phyloP scores from a whole-genome alignment of 2,113 vertebrate genomes.

The Rhinogobius similis region DNA sequence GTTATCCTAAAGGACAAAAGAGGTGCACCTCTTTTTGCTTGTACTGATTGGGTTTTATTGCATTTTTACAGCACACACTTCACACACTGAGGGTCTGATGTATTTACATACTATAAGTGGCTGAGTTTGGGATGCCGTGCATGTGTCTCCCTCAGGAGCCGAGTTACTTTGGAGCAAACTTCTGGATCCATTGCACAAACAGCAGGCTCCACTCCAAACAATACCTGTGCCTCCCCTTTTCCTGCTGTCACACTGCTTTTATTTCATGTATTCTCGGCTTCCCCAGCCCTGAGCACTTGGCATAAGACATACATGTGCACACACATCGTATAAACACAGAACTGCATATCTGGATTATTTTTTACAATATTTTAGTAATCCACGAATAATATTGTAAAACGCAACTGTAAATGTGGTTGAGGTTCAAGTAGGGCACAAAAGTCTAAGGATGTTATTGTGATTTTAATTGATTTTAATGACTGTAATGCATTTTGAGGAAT shows the following conservation, averaged over 20 bases:
- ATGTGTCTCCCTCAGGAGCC: constrained; percentile 56
- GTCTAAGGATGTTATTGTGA: no score
- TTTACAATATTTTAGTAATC: no score
- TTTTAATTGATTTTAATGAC: no score
- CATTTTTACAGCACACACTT: constrained; percentile 12
- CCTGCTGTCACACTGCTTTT: constrained; percentile 60
- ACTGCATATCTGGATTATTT: no score
- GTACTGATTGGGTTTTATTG: neutral
- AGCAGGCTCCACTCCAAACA: constrained; percentile 58
- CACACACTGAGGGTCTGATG: constrained; percentile 18
- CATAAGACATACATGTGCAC: constrained; percentile 52
- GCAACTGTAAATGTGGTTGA: no score
- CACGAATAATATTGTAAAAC: no score
- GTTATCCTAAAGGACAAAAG: neutral
- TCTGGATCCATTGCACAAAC: constrained; percentile 58
- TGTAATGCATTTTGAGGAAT: no score
- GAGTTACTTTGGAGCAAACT: constrained; percentile 63
- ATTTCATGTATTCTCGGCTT: constrained; percentile 64
- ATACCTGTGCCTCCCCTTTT: constrained; percentile 56
- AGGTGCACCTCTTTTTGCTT: neutral
- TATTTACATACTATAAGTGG: constrained; percentile 54
- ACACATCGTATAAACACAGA: no score
- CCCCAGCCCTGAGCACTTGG: constrained; percentile 59
- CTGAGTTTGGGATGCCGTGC: constrained; percentile 56
- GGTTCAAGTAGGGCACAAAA: no score